A percentile compares a stretch with the other conserved stretches of the same genome.
phyloP scores from a whole-genome alignment of 2,888 invertebrate species.

The Eristalinus aeneus region DNA sequence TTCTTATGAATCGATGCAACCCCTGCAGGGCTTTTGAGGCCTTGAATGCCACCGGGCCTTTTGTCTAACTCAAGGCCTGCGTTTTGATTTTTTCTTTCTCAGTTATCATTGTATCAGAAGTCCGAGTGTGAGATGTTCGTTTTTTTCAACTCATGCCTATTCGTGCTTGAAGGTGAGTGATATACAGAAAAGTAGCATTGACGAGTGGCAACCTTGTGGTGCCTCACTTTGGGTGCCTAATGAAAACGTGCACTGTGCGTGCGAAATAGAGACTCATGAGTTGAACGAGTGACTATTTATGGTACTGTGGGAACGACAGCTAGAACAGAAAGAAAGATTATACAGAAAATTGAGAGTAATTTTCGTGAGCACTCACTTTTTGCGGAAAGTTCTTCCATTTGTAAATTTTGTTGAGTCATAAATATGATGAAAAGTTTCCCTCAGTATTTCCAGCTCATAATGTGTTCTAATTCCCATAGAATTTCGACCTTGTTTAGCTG shows the following conservation, averaged over 20 bases:
- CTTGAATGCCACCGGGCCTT: not conserved
- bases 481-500: not conserved
- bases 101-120: not conserved
- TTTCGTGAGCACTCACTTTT: too few relatives aligned
- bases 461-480: not conserved
- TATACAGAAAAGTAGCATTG: not conserved
- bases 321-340: too few relatives aligned
- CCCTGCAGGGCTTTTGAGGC: not conserved
- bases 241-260: not conserved
- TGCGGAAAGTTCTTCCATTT: too few relatives aligned
- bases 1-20: slow-evolving; percentile 33
- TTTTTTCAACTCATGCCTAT: not conserved
- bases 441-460: too few relatives aligned
- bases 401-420: too few relatives aligned
- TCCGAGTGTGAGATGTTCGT: not conserved
- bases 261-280: not conserved
- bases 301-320: not conserved
- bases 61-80: not conserved
- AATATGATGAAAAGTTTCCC: too few relatives aligned
- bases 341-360: too few relatives aligned
- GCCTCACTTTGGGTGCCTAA: not conserved
- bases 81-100: not conserved
- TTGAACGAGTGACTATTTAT: not conserved
- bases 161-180: not conserved
- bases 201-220: not conserved